Conservation (phyloP, 2,888 invertebrate species). For the Eilema griseolum region DNA sequence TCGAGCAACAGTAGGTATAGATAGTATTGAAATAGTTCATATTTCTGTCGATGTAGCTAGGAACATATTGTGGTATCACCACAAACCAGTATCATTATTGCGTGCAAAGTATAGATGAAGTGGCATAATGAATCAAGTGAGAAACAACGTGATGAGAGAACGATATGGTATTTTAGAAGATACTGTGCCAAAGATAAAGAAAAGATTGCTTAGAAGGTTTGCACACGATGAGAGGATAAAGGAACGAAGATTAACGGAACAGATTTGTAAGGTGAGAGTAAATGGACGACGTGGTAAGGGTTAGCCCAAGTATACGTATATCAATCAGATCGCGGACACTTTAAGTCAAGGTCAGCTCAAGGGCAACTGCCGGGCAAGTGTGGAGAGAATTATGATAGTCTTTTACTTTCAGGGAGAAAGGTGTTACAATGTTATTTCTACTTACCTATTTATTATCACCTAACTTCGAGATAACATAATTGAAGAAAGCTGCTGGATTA, state of each 20-base stretch:
- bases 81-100: too few relatives aligned
- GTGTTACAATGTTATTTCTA: background rate
- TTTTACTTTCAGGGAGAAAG: background rate
- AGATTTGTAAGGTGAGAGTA: constrained; percentile 1
- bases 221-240: background rate
- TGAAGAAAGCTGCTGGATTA: too few relatives aligned
- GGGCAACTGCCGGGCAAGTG: background rate
- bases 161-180: background rate
- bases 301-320: background rate
- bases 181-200: background rate
- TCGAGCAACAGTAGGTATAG: too few relatives aligned
- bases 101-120: too few relatives aligned
- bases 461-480: too few relatives aligned
- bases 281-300: background rate
- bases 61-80: too few relatives aligned
- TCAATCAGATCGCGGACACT: background rate
- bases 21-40: too few relatives aligned
- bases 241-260: background rate
- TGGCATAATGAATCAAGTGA: too few relatives aligned
- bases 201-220: background rate
- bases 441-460: too few relatives aligned
- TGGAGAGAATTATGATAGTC: background rate
- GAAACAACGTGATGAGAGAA: background rate
- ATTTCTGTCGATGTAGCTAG: too few relatives aligned
- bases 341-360: background rate